Evolutionary conservation across 2,888 invertebrate species (phyloP).

Genomic region (Diogma glabrata): DNA sequence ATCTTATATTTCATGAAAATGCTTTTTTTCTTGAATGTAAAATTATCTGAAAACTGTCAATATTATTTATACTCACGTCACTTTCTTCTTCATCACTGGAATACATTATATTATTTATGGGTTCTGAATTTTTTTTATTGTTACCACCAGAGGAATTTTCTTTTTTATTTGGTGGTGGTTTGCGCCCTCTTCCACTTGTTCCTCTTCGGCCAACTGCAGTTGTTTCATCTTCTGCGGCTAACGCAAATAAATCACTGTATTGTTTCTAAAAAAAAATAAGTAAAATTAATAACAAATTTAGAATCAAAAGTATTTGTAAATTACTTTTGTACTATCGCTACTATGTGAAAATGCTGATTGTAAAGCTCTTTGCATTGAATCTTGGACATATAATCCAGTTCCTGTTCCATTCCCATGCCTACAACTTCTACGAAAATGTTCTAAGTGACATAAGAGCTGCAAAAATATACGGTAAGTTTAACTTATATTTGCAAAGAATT

Average conservation of each 20-base stretch:
- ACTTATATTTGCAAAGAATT: background rate
- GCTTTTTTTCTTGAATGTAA: constrained; percentile 24
- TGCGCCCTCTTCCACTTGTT: constrained; percentile 46
- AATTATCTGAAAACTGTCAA: too few relatives aligned
- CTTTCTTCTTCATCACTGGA: constrained; percentile 73
- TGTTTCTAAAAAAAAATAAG: constrained; percentile 49
- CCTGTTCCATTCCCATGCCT: constrained; percentile 41
- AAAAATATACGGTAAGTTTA: constrained; percentile 19
- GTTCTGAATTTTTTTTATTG: constrained; percentile 37
- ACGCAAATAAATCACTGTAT: constrained; percentile 78
- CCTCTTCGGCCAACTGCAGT: constrained; percentile 49
- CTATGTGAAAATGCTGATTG: constrained; percentile 80
- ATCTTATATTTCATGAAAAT: too few relatives aligned
- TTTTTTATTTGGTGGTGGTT: constrained; percentile 44
- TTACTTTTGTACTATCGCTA: constrained; percentile 71
- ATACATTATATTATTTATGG: constrained; percentile 42
- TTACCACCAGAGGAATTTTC: constrained; percentile 33
- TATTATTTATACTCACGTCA: constrained; percentile 46
- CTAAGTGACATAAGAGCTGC: constrained; percentile 80
- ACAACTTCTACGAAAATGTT: constrained; percentile 72
- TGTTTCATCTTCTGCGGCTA: constrained; percentile 81
- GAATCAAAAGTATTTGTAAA: background rate
- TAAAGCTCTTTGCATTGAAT: constrained; percentile 83
- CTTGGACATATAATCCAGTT: constrained; percentile 73
- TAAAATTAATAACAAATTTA: constrained; percentile 6